A percentile compares a stretch with the other conserved stretches of the same genome.
Evolutionary conservation across 2,888 invertebrate genomes (phyloP).

Genomic region (Aphelenchoides bicaudatus): DNA sequence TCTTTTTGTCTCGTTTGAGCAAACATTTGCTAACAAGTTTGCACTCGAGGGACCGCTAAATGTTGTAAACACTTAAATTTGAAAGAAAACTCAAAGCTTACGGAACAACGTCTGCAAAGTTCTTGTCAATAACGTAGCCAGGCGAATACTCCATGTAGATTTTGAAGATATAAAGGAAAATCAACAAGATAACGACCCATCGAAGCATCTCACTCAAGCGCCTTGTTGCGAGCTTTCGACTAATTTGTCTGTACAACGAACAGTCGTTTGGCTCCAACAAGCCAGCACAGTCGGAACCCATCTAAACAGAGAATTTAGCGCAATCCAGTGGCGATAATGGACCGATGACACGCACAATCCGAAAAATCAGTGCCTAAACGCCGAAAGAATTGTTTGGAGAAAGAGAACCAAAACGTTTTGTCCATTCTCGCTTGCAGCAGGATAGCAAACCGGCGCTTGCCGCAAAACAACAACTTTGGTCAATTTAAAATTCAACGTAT

Average conservation of each 20-base stretch:
- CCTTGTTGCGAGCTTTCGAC: background rate
- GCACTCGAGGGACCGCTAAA: slow-evolving; percentile 11
- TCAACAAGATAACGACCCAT: background rate
- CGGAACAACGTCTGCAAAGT: slow-evolving; percentile 11
- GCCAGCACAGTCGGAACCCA: slow-evolving; percentile 1
- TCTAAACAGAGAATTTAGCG: too few species aligned
- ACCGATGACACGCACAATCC: too few species aligned
- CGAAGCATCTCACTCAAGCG: background rate
- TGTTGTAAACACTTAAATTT: too few species aligned
- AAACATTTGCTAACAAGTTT: slow-evolving; percentile 14
- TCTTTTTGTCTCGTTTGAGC: slow-evolving; percentile 7
- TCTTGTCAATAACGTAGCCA: background rate
- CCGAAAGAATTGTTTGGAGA: too few species aligned
- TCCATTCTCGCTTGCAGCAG: too few species aligned
- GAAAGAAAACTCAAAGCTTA: too few species aligned
- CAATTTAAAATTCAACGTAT: too few species aligned
- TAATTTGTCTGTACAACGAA: background rate
- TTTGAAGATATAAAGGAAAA: slow-evolving; percentile 3
- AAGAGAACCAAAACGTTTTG: too few species aligned
- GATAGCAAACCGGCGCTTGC: too few species aligned
- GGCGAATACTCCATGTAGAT: slow-evolving; percentile 3
- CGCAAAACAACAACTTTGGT: too few species aligned
- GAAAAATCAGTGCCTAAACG: too few species aligned
- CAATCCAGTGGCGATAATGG: too few species aligned
- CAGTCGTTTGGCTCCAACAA: background rate